Evolutionary conservation across 37 sponge, comb jelly and placozoan species (phyloP), one percentile per base, ranked within the genome.

Genomic region (Spongilla lacustris): DNA sequence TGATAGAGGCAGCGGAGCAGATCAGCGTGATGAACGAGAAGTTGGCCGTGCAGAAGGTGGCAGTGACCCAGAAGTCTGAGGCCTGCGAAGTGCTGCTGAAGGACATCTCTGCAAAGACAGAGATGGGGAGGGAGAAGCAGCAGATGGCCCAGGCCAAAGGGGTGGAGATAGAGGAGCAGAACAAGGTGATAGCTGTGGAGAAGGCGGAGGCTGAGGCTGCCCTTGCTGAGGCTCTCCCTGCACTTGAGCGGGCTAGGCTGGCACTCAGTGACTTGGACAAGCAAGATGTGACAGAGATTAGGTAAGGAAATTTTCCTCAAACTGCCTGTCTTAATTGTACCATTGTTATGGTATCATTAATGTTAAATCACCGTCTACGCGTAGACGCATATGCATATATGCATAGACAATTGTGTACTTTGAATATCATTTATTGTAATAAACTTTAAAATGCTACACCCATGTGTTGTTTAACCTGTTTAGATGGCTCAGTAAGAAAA

Each of bases 91-190:
- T 74, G 2, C 92, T 99, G 86, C 88, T 99, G 11, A 88, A 85
- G 36, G 96, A 97, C 75, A 99, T 99, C 74, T 84, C 87, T 14
- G 72, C 78, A 34, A 94, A 96, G 74, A 95, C 92, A 25, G 88
- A 72, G 13, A 84, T 94, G 68, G 98, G 96, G 0, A 92, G 93
- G 33, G 92, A 95, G 83, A 99, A 99, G 88, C 84, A 97, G 76
- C 85, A 97, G 35, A 58, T 95, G 84, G 99, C 99, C 19, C 88
- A 96, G 87, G 86, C 86, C 34, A 99, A 97, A 85, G 94, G 98
- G 90, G 79, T 82, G 13, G 99, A 99, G 68, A 96, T 99, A 49
- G 99, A 97, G 74, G 98, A 97, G 78, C 99, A 99, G 84, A 97
- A 99, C 71, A 95, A 95, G 79, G 92, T 96, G 32, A 96, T 96